A percentile compares a stretch with the other conserved stretches of the same genome.
Conservation (phyloP, 1,140 invertebrate species). For the Drosophila sp. region DNA sequence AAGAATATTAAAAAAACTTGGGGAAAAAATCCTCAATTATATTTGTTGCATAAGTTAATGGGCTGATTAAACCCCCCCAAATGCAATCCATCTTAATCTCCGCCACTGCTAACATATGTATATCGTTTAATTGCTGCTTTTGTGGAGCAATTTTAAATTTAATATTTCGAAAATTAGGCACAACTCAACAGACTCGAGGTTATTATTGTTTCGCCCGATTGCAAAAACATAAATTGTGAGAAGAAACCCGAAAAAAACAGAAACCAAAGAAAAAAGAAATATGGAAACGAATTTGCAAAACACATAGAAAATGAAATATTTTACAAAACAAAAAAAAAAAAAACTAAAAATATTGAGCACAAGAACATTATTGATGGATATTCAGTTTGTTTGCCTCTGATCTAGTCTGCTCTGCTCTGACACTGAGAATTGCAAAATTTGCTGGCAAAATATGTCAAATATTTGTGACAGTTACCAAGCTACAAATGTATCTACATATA, state of each 20-base stretch:
- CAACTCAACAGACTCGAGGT: slow-evolving; percentile 59
- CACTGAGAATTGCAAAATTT: slow-evolving; percentile 37
- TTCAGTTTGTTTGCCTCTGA: slow-evolving; percentile 38
- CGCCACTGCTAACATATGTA: slow-evolving; percentile 31
- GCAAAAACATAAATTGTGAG: slow-evolving; percentile 50
- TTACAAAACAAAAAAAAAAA: slow-evolving; percentile 15
- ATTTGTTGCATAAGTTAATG: no score
- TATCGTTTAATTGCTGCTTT: slow-evolving; percentile 66
- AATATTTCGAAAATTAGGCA: slow-evolving; percentile 49
- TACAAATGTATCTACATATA: slow-evolving; percentile 24
- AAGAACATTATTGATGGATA: slow-evolving; percentile 53
- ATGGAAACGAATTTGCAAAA: slow-evolving; percentile 25
- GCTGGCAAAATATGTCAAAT: slow-evolving; percentile 37
- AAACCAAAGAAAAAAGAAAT: background rate
- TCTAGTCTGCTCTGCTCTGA: slow-evolving; percentile 29
- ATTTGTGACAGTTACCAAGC: slow-evolving; percentile 37
- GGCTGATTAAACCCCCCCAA: no score
- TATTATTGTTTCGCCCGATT: slow-evolving; percentile 68
- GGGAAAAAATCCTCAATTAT: no score
- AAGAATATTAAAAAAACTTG: no score
- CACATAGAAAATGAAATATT: slow-evolving; percentile 35
- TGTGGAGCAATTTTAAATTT: slow-evolving; percentile 63
- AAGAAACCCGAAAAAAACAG: background rate
- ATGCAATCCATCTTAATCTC: slow-evolving; percentile 16
- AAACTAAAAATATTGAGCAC: background rate